A percentile compares a stretch with the other conserved stretches of the same genome.
Evolutionary conservation across 2,797 vertebrate genomes (phyloP).

Genomic region (Lagorchestes hirsutus): DNA sequence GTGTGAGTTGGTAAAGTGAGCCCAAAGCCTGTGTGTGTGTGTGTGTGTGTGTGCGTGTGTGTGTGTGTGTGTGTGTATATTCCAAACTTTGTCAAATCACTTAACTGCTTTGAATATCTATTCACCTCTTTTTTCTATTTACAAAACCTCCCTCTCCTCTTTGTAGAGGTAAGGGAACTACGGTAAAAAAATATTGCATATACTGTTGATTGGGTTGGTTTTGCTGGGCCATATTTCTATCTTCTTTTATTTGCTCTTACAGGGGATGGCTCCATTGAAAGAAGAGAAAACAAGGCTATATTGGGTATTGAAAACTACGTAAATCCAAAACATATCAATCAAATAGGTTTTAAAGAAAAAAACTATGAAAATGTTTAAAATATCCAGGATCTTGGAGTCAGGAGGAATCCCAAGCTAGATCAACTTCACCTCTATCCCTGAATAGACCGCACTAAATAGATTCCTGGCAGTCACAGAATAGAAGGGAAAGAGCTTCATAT

Average conservation of each 20-base stretch:
- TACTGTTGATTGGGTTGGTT: background rate
- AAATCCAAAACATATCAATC: background rate
- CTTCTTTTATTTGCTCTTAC: background rate
- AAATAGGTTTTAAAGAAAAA: background rate
- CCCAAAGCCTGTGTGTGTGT: background rate
- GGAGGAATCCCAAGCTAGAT: constrained; percentile 25
- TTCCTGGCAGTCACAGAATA: constrained; percentile 23
- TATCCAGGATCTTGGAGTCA: constrained; percentile 15
- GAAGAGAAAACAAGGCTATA: background rate
- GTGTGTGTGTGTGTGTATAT: too few relatives aligned
- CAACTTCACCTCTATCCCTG: background rate
- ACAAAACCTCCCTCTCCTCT: background rate
- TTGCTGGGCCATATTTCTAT: background rate
- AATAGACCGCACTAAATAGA: background rate
- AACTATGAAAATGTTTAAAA: background rate
- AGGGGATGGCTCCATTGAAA: background rate
- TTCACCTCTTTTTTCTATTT: background rate
- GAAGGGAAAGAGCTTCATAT: constrained; percentile 28
- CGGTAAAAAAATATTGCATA: background rate
- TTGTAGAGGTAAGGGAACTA: background rate
- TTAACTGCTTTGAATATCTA: background rate
- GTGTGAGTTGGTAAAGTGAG: background rate
- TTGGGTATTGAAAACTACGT: background rate
- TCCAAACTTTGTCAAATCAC: background rate
- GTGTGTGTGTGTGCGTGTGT: fast-evolving